Percentiles rank a stretch among this genome's conserved stretches.
Evolutionary conservation across 2,797 vertebrate genomes (phyloP).

Genomic region (Semaprochilodus insignis): DNA sequence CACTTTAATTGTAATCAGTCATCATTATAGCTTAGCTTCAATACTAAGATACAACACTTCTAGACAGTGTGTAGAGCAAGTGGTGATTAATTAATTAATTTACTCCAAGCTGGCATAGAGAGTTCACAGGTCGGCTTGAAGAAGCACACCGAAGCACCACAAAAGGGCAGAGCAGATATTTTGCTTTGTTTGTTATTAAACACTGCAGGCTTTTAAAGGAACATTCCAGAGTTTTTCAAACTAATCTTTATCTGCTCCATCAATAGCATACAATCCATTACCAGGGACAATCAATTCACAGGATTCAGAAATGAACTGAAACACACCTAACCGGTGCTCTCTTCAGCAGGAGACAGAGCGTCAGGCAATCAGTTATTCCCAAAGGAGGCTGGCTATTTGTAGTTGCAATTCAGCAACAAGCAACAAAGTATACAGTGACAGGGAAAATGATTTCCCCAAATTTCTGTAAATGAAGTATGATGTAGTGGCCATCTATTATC

Average conservation of each 20-base stretch:
- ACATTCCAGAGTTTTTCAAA: not conserved
- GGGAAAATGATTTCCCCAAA: too few relatives aligned
- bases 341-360: too few relatives aligned
- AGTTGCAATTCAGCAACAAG: too few relatives aligned
- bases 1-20: slow-evolving; percentile 5
- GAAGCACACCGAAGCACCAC: slow-evolving; percentile 13
- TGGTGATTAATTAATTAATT: not conserved
- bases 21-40: slow-evolving; percentile 10
- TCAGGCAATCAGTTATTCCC: too few relatives aligned
- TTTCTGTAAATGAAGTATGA: too few relatives aligned
- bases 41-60: not conserved
- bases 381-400: too few relatives aligned
- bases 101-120: not conserved
- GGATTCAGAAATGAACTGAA: not conserved
- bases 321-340: too few relatives aligned
- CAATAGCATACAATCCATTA: not conserved
- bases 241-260: not conserved
- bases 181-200: slow-evolving; percentile 15
- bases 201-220: slow-evolving; percentile 1
- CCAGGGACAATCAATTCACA: not conserved
- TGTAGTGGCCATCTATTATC: too few relatives aligned
- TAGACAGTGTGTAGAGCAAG: not conserved
- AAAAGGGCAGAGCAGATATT: not conserved
- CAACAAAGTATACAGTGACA: too few relatives aligned
- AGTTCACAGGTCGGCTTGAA: not conserved